Percentiles rank a stretch among this genome's conserved stretches.
Evolutionary conservation across 2,797 vertebrate genomes (phyloP).

Genomic region (Setipinna tenuifilis): DNA sequence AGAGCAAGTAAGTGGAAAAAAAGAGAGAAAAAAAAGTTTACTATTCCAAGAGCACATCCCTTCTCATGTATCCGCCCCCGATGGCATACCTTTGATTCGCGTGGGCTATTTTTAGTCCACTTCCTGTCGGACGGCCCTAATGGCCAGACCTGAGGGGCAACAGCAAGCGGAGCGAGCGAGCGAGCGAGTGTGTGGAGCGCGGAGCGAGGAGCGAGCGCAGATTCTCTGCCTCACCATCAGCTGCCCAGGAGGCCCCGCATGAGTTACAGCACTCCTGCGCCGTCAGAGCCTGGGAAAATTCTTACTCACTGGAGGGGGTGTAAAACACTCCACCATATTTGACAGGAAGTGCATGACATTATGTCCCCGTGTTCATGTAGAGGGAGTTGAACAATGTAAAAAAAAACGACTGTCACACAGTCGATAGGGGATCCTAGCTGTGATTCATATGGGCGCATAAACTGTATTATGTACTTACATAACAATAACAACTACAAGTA

Average conservation of each 20-base stretch:
- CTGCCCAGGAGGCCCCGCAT: not conserved
- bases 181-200: not conserved
- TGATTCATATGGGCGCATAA: not conserved
- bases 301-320: constrained; percentile 18
- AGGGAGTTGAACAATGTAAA: not conserved
- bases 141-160: constrained; percentile 30
- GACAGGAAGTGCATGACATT: constrained; percentile 15
- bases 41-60: constrained; percentile 85
- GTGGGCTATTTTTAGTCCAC: constrained; percentile 87
- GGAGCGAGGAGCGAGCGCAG: constrained; percentile 5
- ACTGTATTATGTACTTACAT: not conserved
- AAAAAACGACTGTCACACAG: not conserved
- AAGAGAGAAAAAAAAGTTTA: constrained; percentile 75
- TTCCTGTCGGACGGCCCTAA: constrained; percentile 51
- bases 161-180: not conserved
- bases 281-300: constrained; percentile 56
- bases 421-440: not conserved
- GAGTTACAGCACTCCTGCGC: not conserved
- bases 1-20: too few relatives aligned
- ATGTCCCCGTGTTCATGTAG: not conserved
- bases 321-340: not conserved
- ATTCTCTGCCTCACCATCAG: constrained; percentile 28
- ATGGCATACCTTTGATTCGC: constrained; percentile 90
- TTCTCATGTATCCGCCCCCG: constrained; percentile 88
- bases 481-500: not conserved